Evolutionary conservation across 2,888 invertebrate genomes (phyloP).

Genomic region (Calliphora vomitoria): DNA sequence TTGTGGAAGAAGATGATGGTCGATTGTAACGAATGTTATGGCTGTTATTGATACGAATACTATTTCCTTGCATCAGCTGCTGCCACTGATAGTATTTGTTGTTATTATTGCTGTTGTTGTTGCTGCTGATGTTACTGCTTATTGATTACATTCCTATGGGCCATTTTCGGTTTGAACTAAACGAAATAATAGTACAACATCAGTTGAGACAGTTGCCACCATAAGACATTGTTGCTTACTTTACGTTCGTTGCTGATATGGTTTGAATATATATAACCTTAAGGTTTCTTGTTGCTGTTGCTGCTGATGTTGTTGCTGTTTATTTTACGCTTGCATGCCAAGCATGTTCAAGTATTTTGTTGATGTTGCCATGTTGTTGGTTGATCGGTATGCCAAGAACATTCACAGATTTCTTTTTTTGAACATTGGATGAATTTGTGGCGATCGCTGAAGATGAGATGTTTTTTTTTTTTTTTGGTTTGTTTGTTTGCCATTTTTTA

Average conservation of each 20-base stretch:
- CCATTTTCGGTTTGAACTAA: conserved; percentile 68
- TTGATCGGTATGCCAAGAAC: conserved; percentile 69
- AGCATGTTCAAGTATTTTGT: conserved; percentile 63
- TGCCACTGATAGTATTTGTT: conserved; percentile 51
- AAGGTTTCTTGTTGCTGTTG: conserved; percentile 50
- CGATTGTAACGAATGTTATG: conserved; percentile 68
- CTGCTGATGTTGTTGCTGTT: conserved; percentile 18
- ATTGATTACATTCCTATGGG: conserved; percentile 83
- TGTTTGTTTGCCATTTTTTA: neutral
- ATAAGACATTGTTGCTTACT: conserved; percentile 68
- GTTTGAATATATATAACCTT: conserved; percentile 60
- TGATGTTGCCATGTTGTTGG: conserved; percentile 71
- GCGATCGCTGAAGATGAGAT: conserved; percentile 69
- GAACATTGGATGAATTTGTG: conserved; percentile 54
- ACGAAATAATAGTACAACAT: conserved; percentile 70
- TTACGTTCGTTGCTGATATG: conserved; percentile 34
- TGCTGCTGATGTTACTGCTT: conserved; percentile 77
- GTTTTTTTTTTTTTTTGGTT: conserved; percentile 33
- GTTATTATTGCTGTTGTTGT: conserved; percentile 41
- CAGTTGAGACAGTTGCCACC: conserved; percentile 73
- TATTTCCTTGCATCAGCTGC: conserved; percentile 64
- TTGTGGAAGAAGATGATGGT: conserved; percentile 66
- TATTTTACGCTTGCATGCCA: conserved; percentile 62
- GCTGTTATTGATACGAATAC: conserved; percentile 63
- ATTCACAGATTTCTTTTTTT: conserved; percentile 68